Conservation (phyloP, 2,888 invertebrate species). For the Mesorhabditis belari region DNA sequence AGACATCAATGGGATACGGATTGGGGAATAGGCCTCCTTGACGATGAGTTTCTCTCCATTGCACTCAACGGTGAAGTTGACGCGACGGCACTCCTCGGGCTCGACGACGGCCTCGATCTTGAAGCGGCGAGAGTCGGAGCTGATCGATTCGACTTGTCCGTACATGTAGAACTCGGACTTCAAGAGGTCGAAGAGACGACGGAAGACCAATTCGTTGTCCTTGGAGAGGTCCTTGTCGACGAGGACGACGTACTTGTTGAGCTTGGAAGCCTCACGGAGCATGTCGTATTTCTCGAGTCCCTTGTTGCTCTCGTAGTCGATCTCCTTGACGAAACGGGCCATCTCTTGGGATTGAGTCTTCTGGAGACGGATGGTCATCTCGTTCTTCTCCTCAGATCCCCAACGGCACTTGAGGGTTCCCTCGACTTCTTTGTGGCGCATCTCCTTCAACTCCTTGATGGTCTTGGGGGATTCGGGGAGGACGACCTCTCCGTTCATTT, state of each 20-base stretch:
- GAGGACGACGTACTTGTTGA: conserved; percentile 27
- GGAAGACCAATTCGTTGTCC: conserved; percentile 16
- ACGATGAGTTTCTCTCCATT: conserved; percentile 27
- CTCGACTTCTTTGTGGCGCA: conserved; percentile 29
- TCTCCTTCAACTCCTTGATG: conserved; percentile 21
- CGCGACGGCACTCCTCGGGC: conserved; percentile 32
- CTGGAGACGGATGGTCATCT: conserved; percentile 17
- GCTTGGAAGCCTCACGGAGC: conserved; percentile 18
- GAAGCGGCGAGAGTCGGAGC: conserved; percentile 20
- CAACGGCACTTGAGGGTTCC: conserved; percentile 18
- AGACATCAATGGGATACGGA: conserved; percentile 5
- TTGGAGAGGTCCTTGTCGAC: conserved; percentile 31
- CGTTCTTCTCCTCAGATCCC: conserved; percentile 26
- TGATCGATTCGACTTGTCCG: conserved; percentile 6
- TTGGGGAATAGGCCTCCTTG: conserved; percentile 21
- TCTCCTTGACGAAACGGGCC: conserved; percentile 13
- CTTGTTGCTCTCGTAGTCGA: conserved; percentile 10
- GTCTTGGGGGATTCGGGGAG: conserved; percentile 25
- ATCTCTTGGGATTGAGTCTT: conserved; percentile 21
- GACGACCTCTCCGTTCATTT: conserved; percentile 19
- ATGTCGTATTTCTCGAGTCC: conserved; percentile 20
- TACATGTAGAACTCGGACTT: conserved; percentile 35
- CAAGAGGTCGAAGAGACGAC: conserved; percentile 27
- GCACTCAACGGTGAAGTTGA: conserved; percentile 42
- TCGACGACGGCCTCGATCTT: conserved; percentile 36